phyloP scores from a whole-genome alignment of 2,797 vertebrate species.

The Channallabes apus region DNA sequence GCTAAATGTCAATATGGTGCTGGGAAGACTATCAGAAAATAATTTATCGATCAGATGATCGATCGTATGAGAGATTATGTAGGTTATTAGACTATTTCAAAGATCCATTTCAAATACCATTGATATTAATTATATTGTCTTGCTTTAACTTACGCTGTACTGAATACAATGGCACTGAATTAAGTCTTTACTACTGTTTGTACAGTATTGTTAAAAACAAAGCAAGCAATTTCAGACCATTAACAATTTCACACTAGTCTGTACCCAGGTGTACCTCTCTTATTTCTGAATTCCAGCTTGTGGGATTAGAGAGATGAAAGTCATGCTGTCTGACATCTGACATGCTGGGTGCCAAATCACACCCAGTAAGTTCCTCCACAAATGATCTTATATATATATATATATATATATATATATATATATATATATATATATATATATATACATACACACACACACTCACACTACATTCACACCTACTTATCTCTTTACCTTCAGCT shows the following conservation, averaged over 20 bases:
- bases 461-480: not conserved
- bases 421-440: too few species aligned
- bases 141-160: not conserved
- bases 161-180: not conserved
- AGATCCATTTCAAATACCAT: not conserved
- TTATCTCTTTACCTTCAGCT: not conserved
- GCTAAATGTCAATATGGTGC: not conserved
- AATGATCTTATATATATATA: not conserved
- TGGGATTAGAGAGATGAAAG: slow-evolving; percentile 52
- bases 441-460: not conserved
- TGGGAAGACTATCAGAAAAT: not conserved
- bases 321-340: slow-evolving; percentile 6
- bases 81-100: not conserved
- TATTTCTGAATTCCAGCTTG: slow-evolving; percentile 22
- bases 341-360: slow-evolving; percentile 16
- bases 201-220: not conserved
- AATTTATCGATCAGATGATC: not conserved
- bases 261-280: slow-evolving; percentile 7
- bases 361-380: slow-evolving; percentile 2
- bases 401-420: not conserved
- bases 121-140: not conserved
- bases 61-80: not conserved
- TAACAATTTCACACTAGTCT: slow-evolving; percentile 3
- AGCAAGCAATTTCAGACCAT: not conserved
- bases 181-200: not conserved